Percentiles rank a stretch among this genome's conserved stretches.
These are phyloP conservation scores for Lasioglossum villosulum DNA, from an alignment of 2,888 invertebrate species.

Conservation along the genomic window DNA sequence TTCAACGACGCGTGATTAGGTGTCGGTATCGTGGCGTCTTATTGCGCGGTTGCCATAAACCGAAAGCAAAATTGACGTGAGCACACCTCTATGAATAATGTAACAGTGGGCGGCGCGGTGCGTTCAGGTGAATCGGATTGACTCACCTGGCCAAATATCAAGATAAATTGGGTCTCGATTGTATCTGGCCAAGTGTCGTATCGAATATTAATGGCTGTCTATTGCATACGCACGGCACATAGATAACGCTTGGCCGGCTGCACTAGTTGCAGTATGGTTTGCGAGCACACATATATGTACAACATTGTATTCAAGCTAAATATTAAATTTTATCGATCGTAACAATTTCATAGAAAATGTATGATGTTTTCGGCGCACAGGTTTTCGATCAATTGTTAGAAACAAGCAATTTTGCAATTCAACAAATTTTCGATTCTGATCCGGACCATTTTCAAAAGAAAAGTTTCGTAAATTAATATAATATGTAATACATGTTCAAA, in stretches of 20 bases:
- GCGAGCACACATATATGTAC: neutral
- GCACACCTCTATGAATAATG: conserved; percentile 62
- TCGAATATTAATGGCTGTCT: conserved; percentile 64
- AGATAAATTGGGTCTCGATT: conserved; percentile 63
- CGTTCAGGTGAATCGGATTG: conserved; percentile 55
- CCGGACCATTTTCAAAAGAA: no score
- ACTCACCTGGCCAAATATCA: conserved; percentile 53
- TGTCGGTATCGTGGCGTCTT: conserved; percentile 22
- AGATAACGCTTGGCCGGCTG: conserved; percentile 24
- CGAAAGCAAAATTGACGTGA: conserved; percentile 48
- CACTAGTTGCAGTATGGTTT: neutral
- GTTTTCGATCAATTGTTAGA: no score
- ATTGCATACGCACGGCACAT: conserved; percentile 17
- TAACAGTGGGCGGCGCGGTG: conserved; percentile 33
- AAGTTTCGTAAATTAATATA: no score
- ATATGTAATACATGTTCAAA: no score
- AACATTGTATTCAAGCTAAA: no score
- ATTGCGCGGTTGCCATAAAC: conserved; percentile 27
- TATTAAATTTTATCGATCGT: no score
- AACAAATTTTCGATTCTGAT: no score
- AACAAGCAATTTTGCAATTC: no score
- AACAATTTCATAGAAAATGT: no score
- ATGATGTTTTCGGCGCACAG: no score
- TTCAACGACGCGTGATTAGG: neutral
- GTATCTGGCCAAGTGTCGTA: conserved; percentile 54